Evolutionary conservation across 2,797 vertebrate species (phyloP), one percentile per base, ranked within the genome.

Genomic region (Gymnopithys bicolor): DNA sequence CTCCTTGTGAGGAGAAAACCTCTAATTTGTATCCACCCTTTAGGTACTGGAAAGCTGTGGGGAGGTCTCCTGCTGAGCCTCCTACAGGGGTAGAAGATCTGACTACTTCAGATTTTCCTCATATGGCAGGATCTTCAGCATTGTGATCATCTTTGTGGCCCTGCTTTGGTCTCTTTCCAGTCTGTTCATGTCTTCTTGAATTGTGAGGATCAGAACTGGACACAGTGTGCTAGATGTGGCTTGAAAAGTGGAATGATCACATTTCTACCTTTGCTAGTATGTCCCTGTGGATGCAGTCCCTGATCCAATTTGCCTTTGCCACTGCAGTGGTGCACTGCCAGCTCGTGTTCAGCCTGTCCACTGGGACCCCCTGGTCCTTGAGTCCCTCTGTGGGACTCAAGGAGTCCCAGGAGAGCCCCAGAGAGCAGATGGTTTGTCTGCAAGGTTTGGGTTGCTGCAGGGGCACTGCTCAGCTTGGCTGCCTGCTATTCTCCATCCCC

Each of bases 161-260:
- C 18, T 91, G 30, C 58, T 78, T 85, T 63, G 17, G n/a, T 43
- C 46, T 23, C 8, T 33, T 48, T 84, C 5, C 14, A 39, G 16
- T n/a, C n/a, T 67, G 7, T 30, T 46, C 2, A 3, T 2, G 1
- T 37, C 21, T 6, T 52, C 55, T 53, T 28, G 18, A 24, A 2
- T n/a, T 28, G 9, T 49, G 48, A 19, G 23, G n/a, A 13, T 33
- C 23, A 77, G 28, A 76, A 68, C 21, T 23, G 17, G 48, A 19
- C 12, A 24, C n/a, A 25, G 17, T 4, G 30, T 9, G 12, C 21
- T 32, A 73, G 32, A 10, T 23, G 4, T 62, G 33, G 22, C 28
- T 43, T 69, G 55, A 37, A 15, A 35, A 62, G 35, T 43, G 45
- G n/a, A 23, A 59, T 21, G 35, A 56, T 56, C 19, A 11, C 1